A percentile compares a stretch with the other conserved stretches of the same genome.
phyloP scores from a whole-genome alignment of 1,140 invertebrate genomes.

The Arctopsyche grandis region DNA sequence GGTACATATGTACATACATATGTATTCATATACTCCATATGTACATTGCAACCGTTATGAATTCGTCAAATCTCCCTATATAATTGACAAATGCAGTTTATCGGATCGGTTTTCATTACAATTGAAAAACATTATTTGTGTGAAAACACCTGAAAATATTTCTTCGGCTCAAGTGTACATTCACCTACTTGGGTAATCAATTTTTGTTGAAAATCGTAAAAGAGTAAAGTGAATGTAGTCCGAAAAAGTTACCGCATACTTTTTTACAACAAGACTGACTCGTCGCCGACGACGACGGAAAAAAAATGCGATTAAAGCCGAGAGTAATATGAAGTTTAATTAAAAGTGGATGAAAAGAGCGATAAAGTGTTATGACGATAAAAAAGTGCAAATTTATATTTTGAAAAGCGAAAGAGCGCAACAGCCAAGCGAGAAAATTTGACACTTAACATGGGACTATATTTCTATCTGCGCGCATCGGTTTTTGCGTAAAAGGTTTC shows the following conservation, averaged over 20 bases:
- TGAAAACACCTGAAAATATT: no score
- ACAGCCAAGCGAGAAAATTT: not conserved
- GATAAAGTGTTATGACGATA: constrained; percentile 12
- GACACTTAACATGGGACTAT: no score
- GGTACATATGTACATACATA: no score
- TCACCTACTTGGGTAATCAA: not conserved
- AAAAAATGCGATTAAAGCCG: not conserved
- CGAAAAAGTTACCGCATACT: not conserved
- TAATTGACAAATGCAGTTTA: no score
- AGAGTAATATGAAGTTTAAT: constrained; percentile 29
- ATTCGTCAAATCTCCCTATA: no score
- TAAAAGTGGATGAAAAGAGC: constrained; percentile 20
- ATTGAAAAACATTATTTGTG: no score
- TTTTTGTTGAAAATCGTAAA: constrained; percentile 11
- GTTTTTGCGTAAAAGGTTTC: no score
- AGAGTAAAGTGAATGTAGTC: constrained; percentile 23
- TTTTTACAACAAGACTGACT: not conserved
- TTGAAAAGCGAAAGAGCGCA: not conserved
- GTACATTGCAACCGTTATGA: no score
- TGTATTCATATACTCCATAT: no score
- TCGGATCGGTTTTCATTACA: no score
- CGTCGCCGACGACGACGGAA: not conserved
- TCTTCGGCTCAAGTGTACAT: no score
- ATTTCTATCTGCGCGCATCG: no score
- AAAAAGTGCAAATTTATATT: constrained; percentile 3